Conservation (phyloP, 2,797 vertebrate species). For the Pseudomugil gertrudae region DNA sequence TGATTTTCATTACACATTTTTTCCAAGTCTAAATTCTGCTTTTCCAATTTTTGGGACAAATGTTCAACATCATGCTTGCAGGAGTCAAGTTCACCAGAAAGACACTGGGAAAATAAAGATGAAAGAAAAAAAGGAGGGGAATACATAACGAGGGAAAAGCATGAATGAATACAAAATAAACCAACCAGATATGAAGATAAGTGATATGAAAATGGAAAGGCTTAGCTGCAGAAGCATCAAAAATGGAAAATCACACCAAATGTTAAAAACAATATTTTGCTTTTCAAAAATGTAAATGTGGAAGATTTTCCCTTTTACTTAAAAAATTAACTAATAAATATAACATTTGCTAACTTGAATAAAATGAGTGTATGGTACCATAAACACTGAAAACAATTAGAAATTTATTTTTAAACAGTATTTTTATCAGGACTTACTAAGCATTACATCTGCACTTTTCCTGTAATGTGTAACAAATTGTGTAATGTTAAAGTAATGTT, state of each 20-base stretch:
- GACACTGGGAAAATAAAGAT: conserved; percentile 87
- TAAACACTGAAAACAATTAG: not conserved
- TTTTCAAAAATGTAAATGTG: conserved; percentile 10
- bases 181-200: conserved; percentile 78
- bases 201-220: conserved; percentile 69
- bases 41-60: conserved; percentile 90
- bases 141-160: conserved; percentile 73
- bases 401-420: not conserved
- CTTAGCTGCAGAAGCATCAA: conserved; percentile 73
- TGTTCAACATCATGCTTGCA: conserved; percentile 90
- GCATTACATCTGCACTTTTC: not conserved
- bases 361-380: not conserved
- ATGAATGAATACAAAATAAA: conserved; percentile 86
- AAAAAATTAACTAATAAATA: not conserved
- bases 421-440: not conserved
- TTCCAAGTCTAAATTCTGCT: conserved; percentile 87
- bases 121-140: conserved; percentile 67
- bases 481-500: not conserved
- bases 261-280: conserved; percentile 35
- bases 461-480: not conserved
- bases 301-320: conserved; percentile 64
- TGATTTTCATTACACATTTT: conserved; percentile 81
- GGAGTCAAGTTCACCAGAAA: conserved; percentile 93
- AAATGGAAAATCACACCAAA: conserved; percentile 50
- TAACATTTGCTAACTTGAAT: not conserved